Conservation (phyloP, 2,113 vertebrate genomes). For the Pseudorhombus dupliciocellatus region DNA sequence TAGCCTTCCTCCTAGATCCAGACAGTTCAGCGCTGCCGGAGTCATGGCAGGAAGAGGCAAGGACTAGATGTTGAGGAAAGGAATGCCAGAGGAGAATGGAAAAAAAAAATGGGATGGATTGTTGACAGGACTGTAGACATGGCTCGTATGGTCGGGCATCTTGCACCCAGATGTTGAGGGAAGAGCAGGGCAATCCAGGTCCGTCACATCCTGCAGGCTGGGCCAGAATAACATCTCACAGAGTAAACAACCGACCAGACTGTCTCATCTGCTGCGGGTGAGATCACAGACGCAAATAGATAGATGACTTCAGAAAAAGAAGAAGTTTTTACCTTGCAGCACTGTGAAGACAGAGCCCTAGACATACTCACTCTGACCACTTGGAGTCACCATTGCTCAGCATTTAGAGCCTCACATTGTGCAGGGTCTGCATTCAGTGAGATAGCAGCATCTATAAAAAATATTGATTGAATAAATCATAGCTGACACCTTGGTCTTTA, state of each 20-base stretch:
- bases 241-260: conserved; percentile 41
- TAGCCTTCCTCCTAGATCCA: too few relatives aligned
- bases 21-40: background rate
- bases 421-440: background rate
- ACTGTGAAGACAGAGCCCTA: background rate
- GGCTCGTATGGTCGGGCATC: conserved; percentile 51
- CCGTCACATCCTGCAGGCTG: conserved; percentile 21
- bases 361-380: conserved; percentile 47
- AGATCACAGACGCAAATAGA: conserved; percentile 39
- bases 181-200: conserved; percentile 40
- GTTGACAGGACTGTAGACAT: conserved; percentile 36
- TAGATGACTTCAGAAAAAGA: background rate
- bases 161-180: conserved; percentile 67
- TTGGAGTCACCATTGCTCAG: conserved; percentile 54
- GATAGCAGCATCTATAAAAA: background rate
- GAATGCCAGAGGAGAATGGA: conserved; percentile 16
- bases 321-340: background rate
- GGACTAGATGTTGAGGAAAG: conserved; percentile 6
- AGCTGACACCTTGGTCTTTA: background rate
- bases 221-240: conserved; percentile 30
- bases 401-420: conserved; percentile 3
- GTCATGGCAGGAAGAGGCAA: background rate
- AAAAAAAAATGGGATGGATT: background rate
- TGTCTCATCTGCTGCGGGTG: conserved; percentile 1
- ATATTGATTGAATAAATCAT: background rate